A percentile compares a stretch with the other conserved stretches of the same genome.
Evolutionary conservation across 2,888 invertebrate genomes (phyloP).

Genomic region (Carterocephalus palaemon): DNA sequence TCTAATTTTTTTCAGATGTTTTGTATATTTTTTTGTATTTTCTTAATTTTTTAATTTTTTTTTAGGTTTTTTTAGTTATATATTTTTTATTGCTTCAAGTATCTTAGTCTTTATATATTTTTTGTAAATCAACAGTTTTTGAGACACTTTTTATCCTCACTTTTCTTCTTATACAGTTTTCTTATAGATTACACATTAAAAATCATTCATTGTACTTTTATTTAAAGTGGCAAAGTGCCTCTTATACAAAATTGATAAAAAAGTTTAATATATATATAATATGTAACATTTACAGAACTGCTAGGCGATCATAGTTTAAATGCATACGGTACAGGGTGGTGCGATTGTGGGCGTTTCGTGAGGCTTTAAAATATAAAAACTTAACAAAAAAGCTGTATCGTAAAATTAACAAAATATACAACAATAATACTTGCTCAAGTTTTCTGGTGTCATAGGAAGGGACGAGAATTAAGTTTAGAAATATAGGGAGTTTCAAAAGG

Average conservation of each 20-base stretch:
- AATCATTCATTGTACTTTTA: slow-evolving; percentile 75
- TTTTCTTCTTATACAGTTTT: slow-evolving; percentile 65
- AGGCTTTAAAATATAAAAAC: slow-evolving; percentile 15
- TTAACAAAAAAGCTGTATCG: neutral
- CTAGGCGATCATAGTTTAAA: slow-evolving; percentile 47
- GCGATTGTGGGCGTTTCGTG: slow-evolving; percentile 27
- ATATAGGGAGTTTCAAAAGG: too few relatives aligned
- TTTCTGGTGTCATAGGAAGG: neutral
- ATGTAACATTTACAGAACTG: slow-evolving; percentile 50
- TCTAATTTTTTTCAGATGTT: slow-evolving; percentile 40
- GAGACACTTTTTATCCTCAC: slow-evolving; percentile 63
- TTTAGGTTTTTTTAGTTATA: slow-evolving; percentile 39
- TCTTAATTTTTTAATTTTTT: slow-evolving; percentile 30
- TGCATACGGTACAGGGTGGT: slow-evolving; percentile 41
- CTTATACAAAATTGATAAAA: slow-evolving; percentile 71
- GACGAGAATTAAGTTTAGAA: neutral
- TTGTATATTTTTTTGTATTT: slow-evolving; percentile 42
- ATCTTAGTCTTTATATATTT: slow-evolving; percentile 45
- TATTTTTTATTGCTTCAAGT: slow-evolving; percentile 44
- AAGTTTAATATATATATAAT: slow-evolving; percentile 49
- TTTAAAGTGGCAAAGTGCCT: slow-evolving; percentile 63
- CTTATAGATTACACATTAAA: slow-evolving; percentile 63
- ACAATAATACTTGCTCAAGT: slow-evolving; percentile 4
- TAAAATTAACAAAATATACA: slow-evolving; percentile 3
- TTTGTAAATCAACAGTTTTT: slow-evolving; percentile 58